Evolutionary conservation across 2,888 invertebrate genomes (phyloP), one percentile per base, ranked within the genome.

Genomic region (Pseudococcus viburni): DNA sequence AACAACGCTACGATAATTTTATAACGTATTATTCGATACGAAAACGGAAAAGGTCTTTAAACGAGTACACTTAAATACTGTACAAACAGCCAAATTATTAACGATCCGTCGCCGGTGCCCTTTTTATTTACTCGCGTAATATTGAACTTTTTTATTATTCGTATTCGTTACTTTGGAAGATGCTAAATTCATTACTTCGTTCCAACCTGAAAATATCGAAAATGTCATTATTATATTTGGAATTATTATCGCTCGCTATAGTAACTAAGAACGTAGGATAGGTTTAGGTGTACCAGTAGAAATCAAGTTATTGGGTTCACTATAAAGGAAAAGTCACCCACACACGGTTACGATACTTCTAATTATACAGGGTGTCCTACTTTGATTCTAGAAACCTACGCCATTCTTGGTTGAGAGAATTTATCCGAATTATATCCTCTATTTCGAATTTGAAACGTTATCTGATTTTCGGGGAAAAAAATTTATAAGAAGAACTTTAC

Each of bases 31-130:
- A 85, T 26, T 33, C 26, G 22, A 85, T 26, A 51, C 12, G 33
- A 33, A 48, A 33, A 33, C 26, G 26, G 3, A 85, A 48, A 85
- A 55, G 51, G 85, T 85, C 51, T 59, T 85, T 55, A 85, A 85
- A 85, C 85, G 85, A 85, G 85, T 85, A 84, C 19, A 85, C 85
- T 22, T 80, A 59, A 85, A 59, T 85, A 85, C 85, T 85, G 59
- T 85, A 85, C 85, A 85, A 85, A 85, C 85, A 85, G 85, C 85
- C 85, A 85, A 85, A 46, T 85, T 51, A 80, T n/a, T 9, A 80
- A 80, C 42, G 39, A 68, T 68, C 7, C n/a, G 26, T 19, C 42
- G 42, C 15, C 80, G 80, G 59, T 42, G 33, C 7, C n/a, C 26
- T 8, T 46, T 46, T 86, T 46, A 86, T 73, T 86, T 77, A 39